Base-by-base conservation (phyloP, 2,113 vertebrate species). In the Aphyosemion australe region DNA sequence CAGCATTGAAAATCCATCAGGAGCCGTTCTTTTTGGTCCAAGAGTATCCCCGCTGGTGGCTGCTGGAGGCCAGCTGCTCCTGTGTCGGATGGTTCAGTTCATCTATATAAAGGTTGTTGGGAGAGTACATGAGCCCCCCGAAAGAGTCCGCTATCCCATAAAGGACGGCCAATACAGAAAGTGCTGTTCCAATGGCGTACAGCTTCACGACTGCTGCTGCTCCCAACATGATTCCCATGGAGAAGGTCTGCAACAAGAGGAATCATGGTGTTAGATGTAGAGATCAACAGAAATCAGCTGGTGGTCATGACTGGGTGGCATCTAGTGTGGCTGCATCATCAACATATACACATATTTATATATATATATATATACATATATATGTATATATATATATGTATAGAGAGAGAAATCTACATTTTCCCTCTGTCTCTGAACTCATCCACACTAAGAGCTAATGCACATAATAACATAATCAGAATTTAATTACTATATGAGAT, bases 61-160 rank as follows among this genome's bases (percentile, higher is more conserved):
- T n/a, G n/a, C 20, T 5, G 0, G 69, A 31, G 6, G 65, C 31
- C 12, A 57, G 20, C 21, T 12, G 34, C 5, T 2, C 12, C 32
- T 48, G 65, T 0, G 60, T 55, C 16, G 56, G 63, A 0, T 54
- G 43, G 8, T 73, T 21, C 32, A 41, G 15, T 11, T 72, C 73
- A 42, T 32, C 5, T 0, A 39, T 43, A 54, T 84, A 72, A 48
- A 2, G 26, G 0, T 54, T 48, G 60, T 82, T 51, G 41, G 80
- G 88, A 47, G 32, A 5, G 10, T 83, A 78, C 87, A 89, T 87
- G 21, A 80, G 69, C 0, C 86, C 88, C 0, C 90, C 88, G 2
- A 91, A 18, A 5, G 82, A 83, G 63, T 91, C 83, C 2, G 32
- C 72, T 0, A 87, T 9, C 1, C n/a, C 50, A 15, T 62, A 84